Evolutionary conservation across 2,113 vertebrate species (phyloP).

Genomic region (Nyctereutes procyonoides): DNA sequence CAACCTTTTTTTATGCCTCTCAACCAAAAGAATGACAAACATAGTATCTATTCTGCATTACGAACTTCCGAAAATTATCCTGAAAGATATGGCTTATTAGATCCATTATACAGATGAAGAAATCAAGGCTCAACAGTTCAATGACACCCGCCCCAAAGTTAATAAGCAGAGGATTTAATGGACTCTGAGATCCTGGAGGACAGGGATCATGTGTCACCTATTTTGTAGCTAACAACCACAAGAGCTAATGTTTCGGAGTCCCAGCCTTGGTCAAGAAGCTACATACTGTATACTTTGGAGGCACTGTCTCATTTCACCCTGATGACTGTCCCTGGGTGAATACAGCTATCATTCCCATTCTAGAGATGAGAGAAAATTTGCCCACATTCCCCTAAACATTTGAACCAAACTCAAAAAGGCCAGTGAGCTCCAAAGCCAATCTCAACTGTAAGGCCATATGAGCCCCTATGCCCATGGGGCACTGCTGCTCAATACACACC

Average conservation of each 20-base stretch:
- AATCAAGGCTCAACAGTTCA: neutral
- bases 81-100: neutral
- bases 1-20: neutral
- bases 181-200: neutral
- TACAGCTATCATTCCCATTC: neutral
- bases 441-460: neutral
- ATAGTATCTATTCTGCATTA: neutral
- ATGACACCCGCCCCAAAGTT: neutral
- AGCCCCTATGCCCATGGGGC: neutral
- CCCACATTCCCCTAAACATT: neutral
- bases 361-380: neutral
- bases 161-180: neutral
- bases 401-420: constrained; percentile 37
- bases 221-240: neutral
- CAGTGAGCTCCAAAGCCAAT: neutral
- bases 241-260: neutral
- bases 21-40: neutral
- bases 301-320: neutral
- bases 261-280: neutral
- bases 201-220: neutral
- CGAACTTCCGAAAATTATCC: neutral
- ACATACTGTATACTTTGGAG: neutral
- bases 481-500: neutral
- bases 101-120: neutral
- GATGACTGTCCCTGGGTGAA: neutral